Base-by-base conservation (phyloP, 2,113 vertebrate genomes). In the Poicephalus meyeri region DNA sequence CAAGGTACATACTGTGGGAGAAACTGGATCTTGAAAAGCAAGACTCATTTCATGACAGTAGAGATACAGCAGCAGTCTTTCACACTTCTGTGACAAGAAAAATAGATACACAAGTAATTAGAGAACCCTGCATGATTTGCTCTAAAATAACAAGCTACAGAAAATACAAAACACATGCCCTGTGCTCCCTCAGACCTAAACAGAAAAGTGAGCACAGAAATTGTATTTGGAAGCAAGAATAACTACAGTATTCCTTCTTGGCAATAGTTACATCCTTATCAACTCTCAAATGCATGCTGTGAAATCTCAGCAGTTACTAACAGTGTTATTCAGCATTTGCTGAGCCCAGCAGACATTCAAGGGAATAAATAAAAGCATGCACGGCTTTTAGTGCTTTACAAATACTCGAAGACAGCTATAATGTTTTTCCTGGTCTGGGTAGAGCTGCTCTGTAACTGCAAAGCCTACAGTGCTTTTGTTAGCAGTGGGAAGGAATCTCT, bases 1-100 rank as follows among this genome's bases (percentile, higher is more conserved):
- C 56, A 12, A 88, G 26, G 88, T 94, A 98, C 98, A 83, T 97
- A 98, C 98, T 49, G 98, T 98, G 39, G 97, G 96, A 95, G 98
- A 97, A 94, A 98, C 98, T 46, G 98, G 98, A 87, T 98, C 98
- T 87, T 98, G 98, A 96, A 98, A 98, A 93, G 98, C 98, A 87
- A 98, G 97, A 80, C 98, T 98, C 98, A 98, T 98, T 97, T 98
- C 98, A 76, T 98, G 98, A 83, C 98, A 98, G 91, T 98, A 98
- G 91, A 98, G 97, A 90, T 98, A 98, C 1, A 98, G 93, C 80
- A 98, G 97, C 73, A 98, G 89, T 42, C 98, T 97, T 85, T 98
- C 98, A 96, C 98, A 98, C 58, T 98, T 98, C 98, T 98, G 95
- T 81, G 71, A 69, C 89, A 84, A 96, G 68, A 90, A 88, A 94